These are phyloP conservation scores for Phyllostomus discolor DNA, from an alignment of 2,113 vertebrate genomes.

Conservation along the genomic window DNA sequence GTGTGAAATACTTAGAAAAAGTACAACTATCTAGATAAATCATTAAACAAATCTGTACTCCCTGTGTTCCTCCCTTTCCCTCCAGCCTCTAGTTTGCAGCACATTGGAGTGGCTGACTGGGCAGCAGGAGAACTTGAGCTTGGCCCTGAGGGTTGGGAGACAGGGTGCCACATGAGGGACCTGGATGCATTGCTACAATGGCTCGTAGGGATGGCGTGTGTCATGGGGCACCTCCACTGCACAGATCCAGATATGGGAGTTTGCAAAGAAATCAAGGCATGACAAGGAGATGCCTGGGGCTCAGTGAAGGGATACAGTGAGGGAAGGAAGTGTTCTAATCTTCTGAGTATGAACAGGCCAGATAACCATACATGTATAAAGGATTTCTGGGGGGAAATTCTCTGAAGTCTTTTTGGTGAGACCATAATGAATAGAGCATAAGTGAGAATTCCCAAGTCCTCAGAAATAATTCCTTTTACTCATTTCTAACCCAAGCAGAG, in stretches of 20 bases:
- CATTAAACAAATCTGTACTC: neutral
- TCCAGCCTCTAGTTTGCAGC: neutral
- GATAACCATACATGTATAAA: neutral
- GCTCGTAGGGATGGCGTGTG: neutral
- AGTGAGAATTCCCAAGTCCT: neutral
- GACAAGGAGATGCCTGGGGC: neutral
- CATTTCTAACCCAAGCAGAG: neutral
- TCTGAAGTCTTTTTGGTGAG: neutral
- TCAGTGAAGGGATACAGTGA: no score
- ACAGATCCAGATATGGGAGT: neutral
- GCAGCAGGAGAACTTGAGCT: neutral
- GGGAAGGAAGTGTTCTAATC: neutral
- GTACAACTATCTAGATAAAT: neutral
- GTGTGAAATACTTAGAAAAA: neutral
- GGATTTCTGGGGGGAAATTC: neutral
- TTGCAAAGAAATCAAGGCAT: neutral
- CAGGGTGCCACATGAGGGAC: accelerated
- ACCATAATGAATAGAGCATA: neutral
- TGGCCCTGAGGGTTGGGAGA: neutral
- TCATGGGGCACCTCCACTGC: accelerated
- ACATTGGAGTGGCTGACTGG: no score
- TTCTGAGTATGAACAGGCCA: neutral
- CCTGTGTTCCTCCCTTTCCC: no score
- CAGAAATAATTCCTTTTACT: neutral
- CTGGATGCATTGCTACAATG: neutral